Conservation (phyloP, 2,888 invertebrate species). For the Tinea semifulvella region DNA sequence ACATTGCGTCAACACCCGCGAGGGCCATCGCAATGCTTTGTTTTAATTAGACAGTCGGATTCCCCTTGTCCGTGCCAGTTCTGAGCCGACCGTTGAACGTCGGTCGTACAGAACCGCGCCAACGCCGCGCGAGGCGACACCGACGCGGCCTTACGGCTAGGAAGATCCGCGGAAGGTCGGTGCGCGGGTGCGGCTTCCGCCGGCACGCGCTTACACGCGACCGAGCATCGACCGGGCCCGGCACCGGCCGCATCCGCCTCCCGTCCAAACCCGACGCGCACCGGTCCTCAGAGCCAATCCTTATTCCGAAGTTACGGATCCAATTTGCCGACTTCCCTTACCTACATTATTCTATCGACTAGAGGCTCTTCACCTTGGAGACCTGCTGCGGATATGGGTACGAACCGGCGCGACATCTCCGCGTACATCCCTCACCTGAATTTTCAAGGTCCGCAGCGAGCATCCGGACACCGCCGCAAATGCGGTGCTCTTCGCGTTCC, state of each 20-base stretch:
- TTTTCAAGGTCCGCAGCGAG: slow-evolving; percentile 41
- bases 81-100: slow-evolving; percentile 64
- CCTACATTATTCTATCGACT: slow-evolving; percentile 74
- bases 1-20: slow-evolving; percentile 70
- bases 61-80: slow-evolving; percentile 72
- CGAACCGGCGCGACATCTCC: slow-evolving; percentile 49
- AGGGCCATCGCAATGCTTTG: slow-evolving; percentile 74
- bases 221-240: slow-evolving; percentile 24
- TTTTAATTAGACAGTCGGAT: slow-evolving; percentile 76
- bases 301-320: slow-evolving; percentile 74
- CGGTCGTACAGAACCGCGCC: slow-evolving; percentile 23
- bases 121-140: slow-evolving; percentile 29
- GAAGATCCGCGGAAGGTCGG: slow-evolving; percentile 28
- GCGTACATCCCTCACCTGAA: slow-evolving; percentile 37
- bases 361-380: slow-evolving; percentile 77
- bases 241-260: slow-evolving; percentile 26
- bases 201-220: slow-evolving; percentile 26
- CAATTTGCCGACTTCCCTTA: slow-evolving; percentile 75
- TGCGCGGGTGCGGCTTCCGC: slow-evolving; percentile 33
- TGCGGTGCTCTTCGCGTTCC: slow-evolving; percentile 41
- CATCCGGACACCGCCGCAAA: slow-evolving; percentile 33
- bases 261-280: slow-evolving; percentile 66
- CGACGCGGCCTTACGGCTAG: slow-evolving; percentile 28
- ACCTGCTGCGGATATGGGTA: slow-evolving; percentile 81
- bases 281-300: slow-evolving; percentile 78